These are phyloP conservation scores for Tragelaphus strepsiceros DNA, from an alignment of 2,113 vertebrate genomes.

Conservation along the genomic window DNA sequence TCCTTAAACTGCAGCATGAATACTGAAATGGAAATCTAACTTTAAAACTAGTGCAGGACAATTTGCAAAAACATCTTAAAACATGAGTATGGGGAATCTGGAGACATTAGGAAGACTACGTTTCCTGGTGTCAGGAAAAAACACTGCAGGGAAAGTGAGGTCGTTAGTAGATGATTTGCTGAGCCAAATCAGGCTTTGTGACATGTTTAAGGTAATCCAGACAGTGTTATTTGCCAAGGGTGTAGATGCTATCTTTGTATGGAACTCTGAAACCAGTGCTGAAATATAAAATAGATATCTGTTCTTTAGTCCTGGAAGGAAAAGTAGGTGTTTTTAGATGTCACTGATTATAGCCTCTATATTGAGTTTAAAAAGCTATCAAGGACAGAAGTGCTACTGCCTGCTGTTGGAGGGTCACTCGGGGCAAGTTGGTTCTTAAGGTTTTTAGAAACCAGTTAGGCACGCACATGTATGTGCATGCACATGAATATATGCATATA, in stretches of 20 bases:
- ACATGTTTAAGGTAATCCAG: slow-evolving; percentile 23
- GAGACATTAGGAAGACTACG: slow-evolving; percentile 38
- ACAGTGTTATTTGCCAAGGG: slow-evolving; percentile 49
- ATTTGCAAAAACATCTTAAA: slow-evolving; percentile 62
- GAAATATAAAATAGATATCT: slow-evolving; percentile 45
- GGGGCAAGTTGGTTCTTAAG: neutral
- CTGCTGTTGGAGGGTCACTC: neutral
- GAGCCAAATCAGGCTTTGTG: neutral
- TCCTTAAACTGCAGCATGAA: slow-evolving; percentile 49
- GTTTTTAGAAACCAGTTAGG: neutral
- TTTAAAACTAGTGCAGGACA: slow-evolving; percentile 43
- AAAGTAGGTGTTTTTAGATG: slow-evolving; percentile 56
- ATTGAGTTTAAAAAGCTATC: slow-evolving; percentile 43
- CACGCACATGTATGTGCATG: neutral
- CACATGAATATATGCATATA: neutral
- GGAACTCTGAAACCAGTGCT: slow-evolving; percentile 37
- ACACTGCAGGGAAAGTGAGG: neutral
- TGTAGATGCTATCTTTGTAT: slow-evolving; percentile 43
- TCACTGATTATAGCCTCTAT: slow-evolving; percentile 44
- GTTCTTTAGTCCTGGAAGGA: slow-evolving; percentile 41
- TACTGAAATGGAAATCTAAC: slow-evolving; percentile 58
- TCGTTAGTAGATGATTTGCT: slow-evolving; percentile 45
- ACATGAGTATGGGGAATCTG: neutral
- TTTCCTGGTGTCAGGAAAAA: slow-evolving; percentile 37
- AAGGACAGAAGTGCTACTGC: neutral